Base-by-base conservation (phyloP, 2,113 vertebrate genomes). In the Charadrius vociferus region DNA sequence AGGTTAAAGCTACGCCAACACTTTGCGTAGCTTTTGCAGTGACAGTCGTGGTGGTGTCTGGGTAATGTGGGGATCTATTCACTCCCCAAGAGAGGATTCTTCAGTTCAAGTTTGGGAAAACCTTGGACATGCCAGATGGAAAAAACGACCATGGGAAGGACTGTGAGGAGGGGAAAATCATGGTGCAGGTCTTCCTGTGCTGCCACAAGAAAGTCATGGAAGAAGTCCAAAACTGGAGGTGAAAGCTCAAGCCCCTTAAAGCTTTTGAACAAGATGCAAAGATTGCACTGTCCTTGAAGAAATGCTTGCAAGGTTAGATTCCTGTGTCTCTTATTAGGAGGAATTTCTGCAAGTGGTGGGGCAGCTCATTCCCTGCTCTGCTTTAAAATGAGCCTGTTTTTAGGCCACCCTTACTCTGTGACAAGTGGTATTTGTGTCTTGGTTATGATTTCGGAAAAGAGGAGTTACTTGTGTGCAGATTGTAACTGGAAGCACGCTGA, bases 281-380 rank as follows among this genome's bases (percentile, higher is more conserved):
- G 13, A 6, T 36, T 53, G 6, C 1, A 0, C 18, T 17, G 21
- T 67, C n/a, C 12, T 26, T 68, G 74, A 80, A 85, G 62, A 63
- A 81, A 62, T 5, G 4, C 10, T 49, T 62, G 61, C 43, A 24
- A 43, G 23, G 26, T 55, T 61, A 4, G 5, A 24, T 61, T 45
- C 13, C 23, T 0, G 0, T n/a, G 12, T 47, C 34, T 73, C 14
- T 41, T 0, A 0, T 30, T 32, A 83, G 32, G 18, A 66, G 17
- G 45, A 45, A 8, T 65, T 79, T 32, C 61, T 79, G 43, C 58
- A 93, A 72, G 43, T 39, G 49, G n/a, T 14, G n/a, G 12, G 39
- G 15, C 17, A 62, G 39, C 21, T 30, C 3, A 6, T 30, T 18
- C 11, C n/a, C 34, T 61, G 74, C 7, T 9, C 27, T 79, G 17